Evolutionary conservation across 2,888 invertebrate genomes (phyloP).

Genomic region (Drosophila limbata): DNA sequence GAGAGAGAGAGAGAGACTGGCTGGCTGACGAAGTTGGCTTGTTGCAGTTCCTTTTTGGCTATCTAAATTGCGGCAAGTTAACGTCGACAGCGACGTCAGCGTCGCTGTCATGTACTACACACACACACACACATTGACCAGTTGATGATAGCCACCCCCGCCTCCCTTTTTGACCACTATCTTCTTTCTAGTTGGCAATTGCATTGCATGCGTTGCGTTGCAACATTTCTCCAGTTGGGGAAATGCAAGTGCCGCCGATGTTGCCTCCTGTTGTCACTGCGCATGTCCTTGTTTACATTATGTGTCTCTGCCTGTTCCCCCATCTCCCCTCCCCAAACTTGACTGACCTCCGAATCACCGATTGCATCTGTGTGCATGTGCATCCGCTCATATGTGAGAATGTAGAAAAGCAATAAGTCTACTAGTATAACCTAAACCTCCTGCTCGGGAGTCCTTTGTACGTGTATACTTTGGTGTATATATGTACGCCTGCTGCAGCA

Average conservation of each 20-base stretch:
- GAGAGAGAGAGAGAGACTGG: constrained; percentile 19
- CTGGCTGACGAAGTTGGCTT: constrained; percentile 39
- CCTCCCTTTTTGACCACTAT: constrained; percentile 45
- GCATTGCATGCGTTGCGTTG: constrained; percentile 70
- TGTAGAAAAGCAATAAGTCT: constrained; percentile 79
- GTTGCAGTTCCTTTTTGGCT: constrained; percentile 65
- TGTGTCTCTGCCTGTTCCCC: constrained; percentile 53
- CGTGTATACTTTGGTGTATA: constrained; percentile 1
- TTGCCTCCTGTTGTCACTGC: constrained; percentile 52
- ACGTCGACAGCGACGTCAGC: constrained; percentile 55
- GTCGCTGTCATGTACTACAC: constrained; percentile 45
- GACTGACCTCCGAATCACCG: constrained; percentile 9
- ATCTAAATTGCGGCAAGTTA: constrained; percentile 79
- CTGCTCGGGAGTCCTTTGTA: constrained; percentile 21
- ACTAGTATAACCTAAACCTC: constrained; percentile 72
- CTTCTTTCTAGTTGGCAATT: constrained; percentile 78
- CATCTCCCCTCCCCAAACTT: constrained; percentile 32
- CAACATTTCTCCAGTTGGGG: constrained; percentile 77
- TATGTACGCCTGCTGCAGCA: constrained; percentile 8
- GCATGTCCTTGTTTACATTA: constrained; percentile 80
- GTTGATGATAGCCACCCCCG: constrained; percentile 30
- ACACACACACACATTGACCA: constrained; percentile 15
- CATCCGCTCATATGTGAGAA: constrained; percentile 38
- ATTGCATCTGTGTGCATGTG: constrained; percentile 45
- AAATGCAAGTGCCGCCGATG: constrained; percentile 44